Evolutionary conservation across 2,888 invertebrate species (phyloP).

Genomic region (Pammene aurita): DNA sequence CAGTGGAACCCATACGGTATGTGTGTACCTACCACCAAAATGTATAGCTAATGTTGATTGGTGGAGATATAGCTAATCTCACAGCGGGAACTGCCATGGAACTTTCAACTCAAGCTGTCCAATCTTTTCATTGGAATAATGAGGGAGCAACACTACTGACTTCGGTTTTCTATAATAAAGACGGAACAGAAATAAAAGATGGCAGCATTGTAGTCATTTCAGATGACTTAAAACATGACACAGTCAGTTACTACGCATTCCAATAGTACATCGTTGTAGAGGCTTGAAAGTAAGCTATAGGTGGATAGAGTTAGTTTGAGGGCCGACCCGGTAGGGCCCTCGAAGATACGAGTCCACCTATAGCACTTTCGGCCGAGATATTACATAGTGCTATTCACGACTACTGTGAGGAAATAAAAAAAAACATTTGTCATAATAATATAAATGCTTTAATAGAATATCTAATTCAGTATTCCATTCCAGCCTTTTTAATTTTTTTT

Average conservation of each 20-base stretch:
- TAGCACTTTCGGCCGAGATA: too few relatives aligned
- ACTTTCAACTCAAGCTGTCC: conserved; percentile 43
- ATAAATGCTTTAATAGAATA: too few relatives aligned
- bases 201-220: conserved; percentile 45
- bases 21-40: conserved; percentile 44
- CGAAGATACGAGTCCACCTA: too few relatives aligned
- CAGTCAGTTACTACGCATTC: background rate
- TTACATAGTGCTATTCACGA: too few relatives aligned
- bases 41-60: conserved; percentile 42
- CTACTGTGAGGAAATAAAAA: too few relatives aligned
- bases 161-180: conserved; percentile 39
- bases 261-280: too few relatives aligned
- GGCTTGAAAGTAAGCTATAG: too few relatives aligned
- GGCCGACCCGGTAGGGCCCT: too few relatives aligned
- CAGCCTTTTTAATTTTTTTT: too few relatives aligned
- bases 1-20: conserved; percentile 44
- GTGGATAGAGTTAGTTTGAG: too few relatives aligned
- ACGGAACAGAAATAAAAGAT: conserved; percentile 40
- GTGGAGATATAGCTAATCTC: conserved; percentile 44
- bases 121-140: conserved; percentile 21
- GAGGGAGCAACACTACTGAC: conserved; percentile 13
- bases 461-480: too few relatives aligned
- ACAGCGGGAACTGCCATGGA: conserved; percentile 43
- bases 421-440: too few relatives aligned
- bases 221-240: conserved; percentile 30